Evolutionary conservation across 2,888 invertebrate genomes (phyloP).

Genomic region (Thymelicus lineola): DNA sequence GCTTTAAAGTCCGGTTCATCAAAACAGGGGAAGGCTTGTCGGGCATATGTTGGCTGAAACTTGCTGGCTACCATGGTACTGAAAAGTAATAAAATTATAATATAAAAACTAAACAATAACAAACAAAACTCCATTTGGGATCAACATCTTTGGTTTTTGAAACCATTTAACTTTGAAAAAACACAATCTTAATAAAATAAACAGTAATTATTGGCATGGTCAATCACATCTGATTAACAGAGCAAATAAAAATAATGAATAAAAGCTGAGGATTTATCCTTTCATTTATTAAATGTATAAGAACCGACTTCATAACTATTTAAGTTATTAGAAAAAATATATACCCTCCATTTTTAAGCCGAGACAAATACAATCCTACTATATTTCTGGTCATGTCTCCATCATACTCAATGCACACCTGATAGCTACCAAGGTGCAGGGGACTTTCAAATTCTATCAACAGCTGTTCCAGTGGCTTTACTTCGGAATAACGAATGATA

Average conservation of each 20-base stretch:
- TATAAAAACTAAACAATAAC: neutral
- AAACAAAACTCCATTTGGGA: neutral
- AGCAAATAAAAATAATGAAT: no score
- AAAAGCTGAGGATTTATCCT: no score
- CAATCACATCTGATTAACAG: no score
- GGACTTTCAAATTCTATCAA: slow-evolving; percentile 60
- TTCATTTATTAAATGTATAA: no score
- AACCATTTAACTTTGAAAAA: no score
- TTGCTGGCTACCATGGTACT: slow-evolving; percentile 95
- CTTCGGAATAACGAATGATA: slow-evolving; percentile 60
- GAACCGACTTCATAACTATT: no score
- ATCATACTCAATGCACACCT: slow-evolving; percentile 85
- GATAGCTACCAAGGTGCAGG: slow-evolving; percentile 71
- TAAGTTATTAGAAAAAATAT: neutral
- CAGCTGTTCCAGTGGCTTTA: slow-evolving; percentile 66
- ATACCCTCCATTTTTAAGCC: slow-evolving; percentile 83
- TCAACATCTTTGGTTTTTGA: no score
- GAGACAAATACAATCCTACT: slow-evolving; percentile 90
- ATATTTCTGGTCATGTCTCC: slow-evolving; percentile 88
- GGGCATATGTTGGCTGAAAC: slow-evolving; percentile 97
- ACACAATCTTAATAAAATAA: no score
- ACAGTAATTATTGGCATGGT: no score
- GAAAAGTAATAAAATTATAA: slow-evolving; percentile 50
- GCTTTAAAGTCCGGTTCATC: slow-evolving; percentile 97
- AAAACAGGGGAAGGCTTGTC: slow-evolving; percentile 97